Conservation (phyloP, 1,140 invertebrate genomes). For the Sitobion miscanthi region DNA sequence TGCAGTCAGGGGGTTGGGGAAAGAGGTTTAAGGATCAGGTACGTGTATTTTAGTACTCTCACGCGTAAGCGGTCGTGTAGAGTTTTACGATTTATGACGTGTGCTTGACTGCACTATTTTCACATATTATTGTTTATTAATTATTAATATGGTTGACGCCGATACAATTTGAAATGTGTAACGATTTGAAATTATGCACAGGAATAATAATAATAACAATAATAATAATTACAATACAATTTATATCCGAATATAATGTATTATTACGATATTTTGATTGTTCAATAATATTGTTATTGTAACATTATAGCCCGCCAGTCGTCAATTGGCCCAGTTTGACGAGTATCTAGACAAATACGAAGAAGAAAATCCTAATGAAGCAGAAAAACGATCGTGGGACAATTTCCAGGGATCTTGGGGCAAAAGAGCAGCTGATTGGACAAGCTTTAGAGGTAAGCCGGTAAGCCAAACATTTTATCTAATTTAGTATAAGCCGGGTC, state of each 20-base stretch:
- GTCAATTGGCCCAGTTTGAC: neutral
- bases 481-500: neutral
- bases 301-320: neutral
- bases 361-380: conserved; percentile 32
- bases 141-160: too few species aligned
- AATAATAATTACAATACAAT: too few species aligned
- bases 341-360: conserved; percentile 46
- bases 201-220: neutral
- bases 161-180: neutral
- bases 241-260: too few species aligned
- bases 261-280: neutral
- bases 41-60: neutral
- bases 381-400: conserved; percentile 57
- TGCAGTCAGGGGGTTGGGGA: conserved; percentile 57
- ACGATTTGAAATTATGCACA: neutral
- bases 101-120: neutral
- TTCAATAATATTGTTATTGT: neutral
- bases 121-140: too few species aligned
- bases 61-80: neutral
- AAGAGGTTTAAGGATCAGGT: conserved; percentile 54
- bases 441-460: conserved; percentile 57
- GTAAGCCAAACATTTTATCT: conserved; percentile 46
- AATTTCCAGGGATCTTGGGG: conserved; percentile 60
- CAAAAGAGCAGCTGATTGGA: conserved; percentile 58
- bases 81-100: neutral